Conservation (phyloP, 2,888 invertebrate genomes). For the Ichneumon xanthorius region DNA sequence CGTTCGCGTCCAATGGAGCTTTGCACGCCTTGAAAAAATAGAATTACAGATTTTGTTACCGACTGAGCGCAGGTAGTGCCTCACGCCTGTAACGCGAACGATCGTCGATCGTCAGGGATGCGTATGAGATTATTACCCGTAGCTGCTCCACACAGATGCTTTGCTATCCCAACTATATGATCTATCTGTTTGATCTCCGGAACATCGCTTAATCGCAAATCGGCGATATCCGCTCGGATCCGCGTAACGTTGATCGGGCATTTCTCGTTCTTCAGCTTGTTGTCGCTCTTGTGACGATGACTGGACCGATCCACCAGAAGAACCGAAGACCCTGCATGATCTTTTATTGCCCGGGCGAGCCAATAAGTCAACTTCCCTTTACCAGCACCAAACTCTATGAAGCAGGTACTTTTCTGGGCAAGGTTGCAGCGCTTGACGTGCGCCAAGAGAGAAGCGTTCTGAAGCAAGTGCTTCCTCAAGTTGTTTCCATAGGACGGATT, state of each 20-base stretch:
- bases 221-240: conserved; percentile 93
- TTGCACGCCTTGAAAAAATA: no score
- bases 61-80: not conserved
- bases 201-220: conserved; percentile 89
- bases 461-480: conserved; percentile 91
- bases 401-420: conserved; percentile 88
- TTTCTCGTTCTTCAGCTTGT: conserved; percentile 86
- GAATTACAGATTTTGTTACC: conserved; percentile 9
- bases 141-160: conserved; percentile 95
- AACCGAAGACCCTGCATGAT: conserved; percentile 86
- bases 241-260: conserved; percentile 86
- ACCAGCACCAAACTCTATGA: conserved; percentile 96
- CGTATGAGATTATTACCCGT: conserved; percentile 88
- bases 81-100: not conserved
- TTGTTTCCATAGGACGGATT: conserved; percentile 87
- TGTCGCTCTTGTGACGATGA: conserved; percentile 93
- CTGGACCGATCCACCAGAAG: conserved; percentile 92
- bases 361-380: conserved; percentile 94
- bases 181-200: conserved; percentile 84
- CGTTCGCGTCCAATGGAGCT: no score
- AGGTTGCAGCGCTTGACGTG: conserved; percentile 88
- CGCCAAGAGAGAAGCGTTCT: conserved; percentile 92
- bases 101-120: not conserved
- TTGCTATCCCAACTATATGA: conserved; percentile 90
- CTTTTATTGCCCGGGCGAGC: conserved; percentile 88